A percentile compares a stretch with the other conserved stretches of the same genome.
These are phyloP conservation scores for Centropyge bicolor DNA, from an alignment of 2,797 vertebrate species.

Conservation along the genomic window DNA sequence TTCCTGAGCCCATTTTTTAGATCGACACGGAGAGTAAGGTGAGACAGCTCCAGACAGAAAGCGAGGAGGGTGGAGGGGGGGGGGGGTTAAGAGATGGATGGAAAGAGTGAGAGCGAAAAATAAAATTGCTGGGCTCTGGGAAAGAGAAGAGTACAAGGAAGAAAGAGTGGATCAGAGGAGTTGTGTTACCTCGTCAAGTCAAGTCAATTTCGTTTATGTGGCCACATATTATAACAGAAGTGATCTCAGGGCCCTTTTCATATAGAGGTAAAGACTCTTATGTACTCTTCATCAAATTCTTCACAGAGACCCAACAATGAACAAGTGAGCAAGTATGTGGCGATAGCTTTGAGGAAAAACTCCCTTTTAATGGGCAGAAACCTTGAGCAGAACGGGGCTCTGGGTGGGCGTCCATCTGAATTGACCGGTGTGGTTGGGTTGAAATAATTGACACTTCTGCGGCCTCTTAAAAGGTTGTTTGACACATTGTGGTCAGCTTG, in stretches of 20 bases:
- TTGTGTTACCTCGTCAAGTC: conserved; percentile 21
- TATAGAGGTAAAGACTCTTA: too few species aligned
- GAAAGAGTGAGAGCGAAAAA: conserved; percentile 43
- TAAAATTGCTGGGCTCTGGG: conserved; percentile 37
- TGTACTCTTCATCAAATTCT: too few species aligned
- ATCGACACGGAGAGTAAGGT: conserved; percentile 64
- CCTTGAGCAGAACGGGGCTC: too few species aligned
- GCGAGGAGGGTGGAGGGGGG: neutral
- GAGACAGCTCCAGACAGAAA: conserved; percentile 59
- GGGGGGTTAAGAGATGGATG: conserved; percentile 9
- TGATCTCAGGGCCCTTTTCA: too few species aligned
- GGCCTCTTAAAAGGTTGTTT: conserved; percentile 20
- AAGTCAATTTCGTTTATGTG: too few species aligned
- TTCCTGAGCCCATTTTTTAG: conserved; percentile 70
- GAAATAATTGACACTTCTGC: conserved; percentile 51
- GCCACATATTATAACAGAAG: too few species aligned
- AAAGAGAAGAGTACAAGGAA: conserved; percentile 30
- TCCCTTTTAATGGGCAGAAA: too few species aligned
- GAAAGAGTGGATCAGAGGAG: conserved; percentile 22
- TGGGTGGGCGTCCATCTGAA: too few species aligned
- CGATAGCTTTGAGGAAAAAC: too few species aligned
- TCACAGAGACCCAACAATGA: too few species aligned
- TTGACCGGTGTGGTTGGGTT: conserved; percentile 8
- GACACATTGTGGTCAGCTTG: conserved; percentile 12
- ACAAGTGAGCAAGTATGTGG: too few species aligned